Percentiles rank a stretch among this genome's conserved stretches.
Conservation (phyloP, 2,888 invertebrate genomes). For the Agrypnus murinus region DNA sequence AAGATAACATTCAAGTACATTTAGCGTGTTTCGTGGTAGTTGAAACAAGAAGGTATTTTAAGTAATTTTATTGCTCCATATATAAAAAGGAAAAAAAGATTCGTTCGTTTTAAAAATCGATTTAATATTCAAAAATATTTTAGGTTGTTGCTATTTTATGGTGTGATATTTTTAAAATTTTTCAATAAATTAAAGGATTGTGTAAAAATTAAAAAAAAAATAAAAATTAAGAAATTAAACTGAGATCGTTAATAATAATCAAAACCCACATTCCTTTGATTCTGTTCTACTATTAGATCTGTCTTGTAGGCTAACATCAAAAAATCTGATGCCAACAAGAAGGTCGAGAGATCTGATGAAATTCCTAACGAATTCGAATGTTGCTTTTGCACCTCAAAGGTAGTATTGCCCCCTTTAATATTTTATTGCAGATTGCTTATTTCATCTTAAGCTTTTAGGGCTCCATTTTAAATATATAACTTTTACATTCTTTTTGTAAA, state of each 20-base stretch:
- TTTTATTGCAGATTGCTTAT: conserved; percentile 44
- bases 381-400: conserved; percentile 97
- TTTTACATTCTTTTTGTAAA: conserved; percentile 19
- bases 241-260: conserved; percentile 40
- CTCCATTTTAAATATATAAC: conserved; percentile 34
- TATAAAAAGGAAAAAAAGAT: conserved; percentile 10
- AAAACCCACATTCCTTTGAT: conserved; percentile 36
- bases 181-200: too few species aligned
- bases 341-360: conserved; percentile 82
- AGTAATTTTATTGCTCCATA: conserved; percentile 1
- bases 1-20: conserved; percentile 15
- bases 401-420: conserved; percentile 71
- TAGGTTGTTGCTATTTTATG: conserved; percentile 24
- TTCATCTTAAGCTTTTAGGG: conserved; percentile 44
- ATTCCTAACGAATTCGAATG: conserved; percentile 97
- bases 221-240: conserved; percentile 20
- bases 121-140: neutral
- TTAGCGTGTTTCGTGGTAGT: conserved; percentile 15
- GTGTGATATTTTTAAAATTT: conserved; percentile 26
- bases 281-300: conserved; percentile 63
- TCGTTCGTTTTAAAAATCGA: conserved; percentile 8
- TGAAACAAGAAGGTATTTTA: conserved; percentile 11
- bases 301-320: conserved; percentile 72
- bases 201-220: neutral
- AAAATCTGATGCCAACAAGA: conserved; percentile 78